Evolutionary conservation across 2,113 vertebrate species (phyloP), one percentile per base, ranked within the genome.

Genomic region (Ancistrus triradiatus): DNA sequence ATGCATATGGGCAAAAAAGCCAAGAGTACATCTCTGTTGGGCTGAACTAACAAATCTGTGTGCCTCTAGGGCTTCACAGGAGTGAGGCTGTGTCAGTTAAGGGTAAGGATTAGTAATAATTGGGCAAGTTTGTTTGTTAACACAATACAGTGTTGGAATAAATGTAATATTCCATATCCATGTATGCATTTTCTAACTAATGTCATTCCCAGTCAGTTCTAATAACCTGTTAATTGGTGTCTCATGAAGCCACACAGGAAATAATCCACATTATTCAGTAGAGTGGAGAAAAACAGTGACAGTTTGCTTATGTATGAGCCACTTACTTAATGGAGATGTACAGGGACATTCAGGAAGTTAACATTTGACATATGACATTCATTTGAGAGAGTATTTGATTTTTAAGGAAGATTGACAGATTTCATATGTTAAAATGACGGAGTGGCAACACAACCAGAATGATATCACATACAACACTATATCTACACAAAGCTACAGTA

Each of bases 41-140:
- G 7, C 3, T 4, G 3, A 31, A 3, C 27, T 31, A 31, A 3
- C 27, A 31, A 3, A 31, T 31, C 19, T 3, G 43, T 37, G 8
- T 19, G 21, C 40, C 37, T 22, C 25, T 10, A 11, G 53, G 38
- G 38, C 13, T 53, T 25, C 8, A 46, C 8, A 15, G 3, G 18
- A 17, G 38, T 49, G 17, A 49, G 68, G 37, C 18, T 17, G 55
- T 50, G n/a, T 65, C 51, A 49, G 56, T 61, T 55, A 57, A 11
- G 9, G 17, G 13, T 13, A 27, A 44, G 21, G 19, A 35, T 13
- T 15, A 65, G 24, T 56, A 66, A 66, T 49, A 43, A 25, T 17
- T 40, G 35, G 50, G 51, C 49, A 55, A 43, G 24, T 22, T 40
- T 33, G 25, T 19, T 55, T 31, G 37, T 66, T 60, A 55, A 27